phyloP scores from a whole-genome alignment of 1,140 invertebrate species.

The Aphelenchoides avenae region DNA sequence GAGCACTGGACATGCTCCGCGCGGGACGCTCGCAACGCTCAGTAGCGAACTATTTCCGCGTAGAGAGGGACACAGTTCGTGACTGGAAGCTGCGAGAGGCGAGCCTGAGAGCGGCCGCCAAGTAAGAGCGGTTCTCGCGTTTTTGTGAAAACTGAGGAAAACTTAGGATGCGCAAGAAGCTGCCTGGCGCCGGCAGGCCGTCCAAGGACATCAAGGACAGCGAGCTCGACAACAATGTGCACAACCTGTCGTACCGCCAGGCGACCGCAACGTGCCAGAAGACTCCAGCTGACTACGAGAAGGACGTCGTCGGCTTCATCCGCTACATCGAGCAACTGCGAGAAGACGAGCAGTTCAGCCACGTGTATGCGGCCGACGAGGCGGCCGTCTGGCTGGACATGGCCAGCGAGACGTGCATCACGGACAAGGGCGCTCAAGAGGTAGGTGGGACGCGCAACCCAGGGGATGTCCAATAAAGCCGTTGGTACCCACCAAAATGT shows the following conservation, averaged over 20 bases:
- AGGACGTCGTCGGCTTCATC: constrained; percentile 14
- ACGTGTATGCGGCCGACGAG: constrained; percentile 12
- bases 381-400: constrained; percentile 4
- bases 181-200: constrained; percentile 4
- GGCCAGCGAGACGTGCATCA: neutral
- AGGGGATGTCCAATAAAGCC: too few relatives aligned
- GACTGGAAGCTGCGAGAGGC: too few relatives aligned
- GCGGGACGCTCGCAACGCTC: too few relatives aligned
- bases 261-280: constrained; percentile 17
- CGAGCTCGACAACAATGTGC: constrained; percentile 5
- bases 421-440: neutral
- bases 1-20: too few relatives aligned
- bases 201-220: too few relatives aligned
- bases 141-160: too few relatives aligned
- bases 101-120: too few relatives aligned
- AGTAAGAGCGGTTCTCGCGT: too few relatives aligned
- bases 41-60: too few relatives aligned
- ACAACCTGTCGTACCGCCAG: neutral
- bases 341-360: constrained; percentile 1
- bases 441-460: neutral
- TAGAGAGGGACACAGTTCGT: too few relatives aligned
- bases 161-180: too few relatives aligned
- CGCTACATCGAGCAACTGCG: constrained; percentile 11
- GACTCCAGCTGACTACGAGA: constrained; percentile 8
- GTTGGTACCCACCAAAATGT: too few relatives aligned